These are phyloP conservation scores for Pararge aegeria DNA, from an alignment of 1,140 invertebrate species.

Conservation along the genomic window DNA sequence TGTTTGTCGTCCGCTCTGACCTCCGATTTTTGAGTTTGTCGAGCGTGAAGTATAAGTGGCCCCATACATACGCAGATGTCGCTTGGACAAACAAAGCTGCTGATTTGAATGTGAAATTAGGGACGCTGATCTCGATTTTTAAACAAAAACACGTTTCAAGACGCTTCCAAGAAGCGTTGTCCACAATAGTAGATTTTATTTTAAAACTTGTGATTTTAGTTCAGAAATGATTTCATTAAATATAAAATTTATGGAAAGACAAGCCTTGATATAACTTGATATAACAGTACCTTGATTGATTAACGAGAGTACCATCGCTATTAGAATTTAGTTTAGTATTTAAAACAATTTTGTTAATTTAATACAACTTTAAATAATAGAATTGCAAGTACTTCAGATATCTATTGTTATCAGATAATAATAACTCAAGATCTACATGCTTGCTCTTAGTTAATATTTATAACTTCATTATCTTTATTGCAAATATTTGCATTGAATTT, in stretches of 20 bases:
- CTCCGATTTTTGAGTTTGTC: constrained; percentile 54
- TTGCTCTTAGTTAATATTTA: neutral
- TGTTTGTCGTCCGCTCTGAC: constrained; percentile 66
- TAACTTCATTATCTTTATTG: neutral
- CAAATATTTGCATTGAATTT: constrained; percentile 1
- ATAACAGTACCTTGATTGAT: too few species aligned
- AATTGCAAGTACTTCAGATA: too few species aligned
- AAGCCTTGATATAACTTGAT: too few species aligned
- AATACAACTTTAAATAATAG: too few species aligned
- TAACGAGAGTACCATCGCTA: too few species aligned
- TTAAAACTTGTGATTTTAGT: constrained; percentile 6
- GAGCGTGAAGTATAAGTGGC: constrained; percentile 55
- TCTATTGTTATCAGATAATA: too few species aligned
- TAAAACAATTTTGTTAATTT: too few species aligned
- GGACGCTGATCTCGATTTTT: constrained; percentile 62
- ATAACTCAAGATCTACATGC: too few species aligned
- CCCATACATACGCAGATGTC: constrained; percentile 67
- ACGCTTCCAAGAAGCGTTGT: constrained; percentile 17
- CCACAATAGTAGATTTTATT: constrained; percentile 13
- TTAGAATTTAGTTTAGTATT: too few species aligned
- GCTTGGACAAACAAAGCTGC: constrained; percentile 67
- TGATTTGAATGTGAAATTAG: constrained; percentile 70
- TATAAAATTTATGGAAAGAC: too few species aligned
- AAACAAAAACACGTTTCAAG: constrained; percentile 54
- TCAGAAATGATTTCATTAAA: too few species aligned